A percentile compares a stretch with the other conserved stretches of the same genome.
phyloP scores from a whole-genome alignment of 2,797 vertebrate species.

The Poeciliopsis infans region DNA sequence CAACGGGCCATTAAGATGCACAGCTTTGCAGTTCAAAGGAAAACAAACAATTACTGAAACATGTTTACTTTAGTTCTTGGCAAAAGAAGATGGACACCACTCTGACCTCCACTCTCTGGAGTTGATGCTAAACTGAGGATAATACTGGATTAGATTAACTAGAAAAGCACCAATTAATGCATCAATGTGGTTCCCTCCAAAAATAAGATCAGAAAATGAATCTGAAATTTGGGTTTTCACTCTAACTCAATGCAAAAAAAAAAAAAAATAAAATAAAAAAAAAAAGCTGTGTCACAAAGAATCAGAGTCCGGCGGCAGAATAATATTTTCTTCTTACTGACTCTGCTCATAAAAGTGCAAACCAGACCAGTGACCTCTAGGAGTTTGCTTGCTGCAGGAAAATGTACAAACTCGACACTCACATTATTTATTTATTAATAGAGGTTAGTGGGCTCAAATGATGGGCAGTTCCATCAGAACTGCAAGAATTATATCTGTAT shows the following conservation, averaged over 20 bases:
- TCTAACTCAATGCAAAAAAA: not conserved
- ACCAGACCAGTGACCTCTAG: not conserved
- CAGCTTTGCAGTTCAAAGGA: slow-evolving; percentile 43
- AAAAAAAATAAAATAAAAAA: not conserved
- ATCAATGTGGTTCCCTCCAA: not conserved
- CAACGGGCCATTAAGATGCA: slow-evolving; percentile 43
- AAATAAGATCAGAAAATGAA: not conserved
- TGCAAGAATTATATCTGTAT: not conserved
- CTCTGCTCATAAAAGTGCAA: not conserved
- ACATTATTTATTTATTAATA: not conserved
- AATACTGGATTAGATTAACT: slow-evolving; percentile 4
- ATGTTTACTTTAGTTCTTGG: not conserved
- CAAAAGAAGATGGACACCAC: not conserved
- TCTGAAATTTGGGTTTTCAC: not conserved
- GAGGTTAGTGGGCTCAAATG: not conserved
- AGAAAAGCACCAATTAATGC: not conserved
- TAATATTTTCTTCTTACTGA: not conserved
- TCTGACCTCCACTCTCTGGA: not conserved
- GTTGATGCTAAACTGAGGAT: not conserved
- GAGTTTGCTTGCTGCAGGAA: not conserved
- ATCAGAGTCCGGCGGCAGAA: not conserved
- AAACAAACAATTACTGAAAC: slow-evolving; percentile 18
- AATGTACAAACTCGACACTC: not conserved
- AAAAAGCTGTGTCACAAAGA: not conserved
- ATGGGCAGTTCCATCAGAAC: not conserved